Evolutionary conservation across 2,797 vertebrate genomes (phyloP).

Genomic region (Clarias fuscus): DNA sequence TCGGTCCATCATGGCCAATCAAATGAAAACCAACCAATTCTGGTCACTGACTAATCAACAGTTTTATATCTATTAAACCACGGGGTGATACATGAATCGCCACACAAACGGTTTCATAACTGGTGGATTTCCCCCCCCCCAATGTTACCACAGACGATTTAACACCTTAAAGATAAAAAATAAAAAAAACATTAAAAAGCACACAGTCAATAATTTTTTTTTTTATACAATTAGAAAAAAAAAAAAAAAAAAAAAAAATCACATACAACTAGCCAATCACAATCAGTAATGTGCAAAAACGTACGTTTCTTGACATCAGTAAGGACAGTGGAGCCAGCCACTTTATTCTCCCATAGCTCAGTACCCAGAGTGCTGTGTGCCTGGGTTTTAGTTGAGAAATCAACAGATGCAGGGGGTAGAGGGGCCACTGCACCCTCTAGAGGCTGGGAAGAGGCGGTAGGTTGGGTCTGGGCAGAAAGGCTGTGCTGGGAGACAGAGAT

Average conservation of each 20-base stretch:
- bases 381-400: constrained; percentile 74
- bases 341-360: constrained; percentile 97
- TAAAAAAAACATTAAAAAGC: neutral
- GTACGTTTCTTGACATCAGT: constrained; percentile 94
- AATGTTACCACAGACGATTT: too few relatives aligned
- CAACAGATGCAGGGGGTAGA: constrained; percentile 64
- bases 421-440: constrained; percentile 71
- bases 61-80: too few relatives aligned
- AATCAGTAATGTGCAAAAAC: constrained; percentile 49
- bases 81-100: too few relatives aligned
- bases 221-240: too few relatives aligned
- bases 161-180: neutral
- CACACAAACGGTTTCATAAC: too few relatives aligned
- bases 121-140: too few relatives aligned
- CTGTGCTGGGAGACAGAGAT: constrained; percentile 72
- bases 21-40: too few relatives aligned
- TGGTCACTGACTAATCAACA: too few relatives aligned
- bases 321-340: constrained; percentile 78
- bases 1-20: too few relatives aligned
- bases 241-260: neutral
- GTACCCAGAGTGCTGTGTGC: constrained; percentile 82
- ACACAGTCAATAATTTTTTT: neutral
- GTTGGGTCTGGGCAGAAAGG: constrained; percentile 72
- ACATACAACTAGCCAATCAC: neutral
- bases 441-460: constrained; percentile 69